Evolutionary conservation across 2,113 vertebrate species (phyloP).

Genomic region (Acanthisitta chloris): DNA sequence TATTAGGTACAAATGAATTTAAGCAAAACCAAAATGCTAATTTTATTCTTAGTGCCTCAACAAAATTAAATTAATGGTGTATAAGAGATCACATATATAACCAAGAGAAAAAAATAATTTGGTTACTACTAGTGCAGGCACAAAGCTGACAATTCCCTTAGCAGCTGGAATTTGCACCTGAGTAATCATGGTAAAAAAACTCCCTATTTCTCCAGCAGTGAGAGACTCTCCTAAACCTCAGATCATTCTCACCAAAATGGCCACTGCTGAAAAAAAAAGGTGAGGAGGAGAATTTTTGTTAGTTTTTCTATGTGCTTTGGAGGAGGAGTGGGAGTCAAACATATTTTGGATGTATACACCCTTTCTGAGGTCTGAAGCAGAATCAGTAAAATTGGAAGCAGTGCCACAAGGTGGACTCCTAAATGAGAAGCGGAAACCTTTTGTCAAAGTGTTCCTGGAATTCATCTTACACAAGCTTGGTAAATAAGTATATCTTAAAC

Average conservation of each 20-base stretch:
- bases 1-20: background rate
- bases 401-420: background rate
- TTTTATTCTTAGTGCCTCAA: background rate
- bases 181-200: background rate
- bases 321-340: background rate
- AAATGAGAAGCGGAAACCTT: background rate
- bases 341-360: rapidly evolving
- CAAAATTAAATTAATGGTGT: background rate
- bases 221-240: background rate
- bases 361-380: background rate
- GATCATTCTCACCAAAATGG: background rate
- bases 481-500: too few species aligned
- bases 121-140: background rate
- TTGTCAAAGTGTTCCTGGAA: background rate
- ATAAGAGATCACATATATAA: background rate
- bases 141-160: background rate
- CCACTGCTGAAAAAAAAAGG: background rate
- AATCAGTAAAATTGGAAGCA: background rate
- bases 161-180: background rate
- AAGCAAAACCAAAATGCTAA: background rate
- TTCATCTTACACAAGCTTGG: background rate
- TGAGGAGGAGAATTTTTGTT: background rate
- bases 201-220: background rate
- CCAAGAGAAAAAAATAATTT: background rate
- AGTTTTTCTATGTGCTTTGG: background rate